These are phyloP conservation scores for Coenobita brevimanus DNA, from an alignment of 1,140 invertebrate genomes.

Conservation along the genomic window DNA sequence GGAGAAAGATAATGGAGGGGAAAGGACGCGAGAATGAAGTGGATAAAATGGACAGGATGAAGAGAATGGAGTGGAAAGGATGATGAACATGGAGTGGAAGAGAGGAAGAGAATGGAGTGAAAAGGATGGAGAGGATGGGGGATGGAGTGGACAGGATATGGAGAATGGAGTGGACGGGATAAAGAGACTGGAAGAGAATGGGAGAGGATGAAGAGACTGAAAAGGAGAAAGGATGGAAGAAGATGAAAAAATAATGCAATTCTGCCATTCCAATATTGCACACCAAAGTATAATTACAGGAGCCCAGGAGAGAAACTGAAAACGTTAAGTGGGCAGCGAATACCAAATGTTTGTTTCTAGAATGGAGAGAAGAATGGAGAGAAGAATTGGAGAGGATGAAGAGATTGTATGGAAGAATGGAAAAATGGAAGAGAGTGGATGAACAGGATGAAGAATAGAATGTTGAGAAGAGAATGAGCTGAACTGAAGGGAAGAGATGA, in stretches of 20 bases:
- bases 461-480: neutral
- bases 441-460: too few relatives aligned
- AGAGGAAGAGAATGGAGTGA: neutral
- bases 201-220: neutral
- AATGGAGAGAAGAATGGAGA: neutral
- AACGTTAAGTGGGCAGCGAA: too few relatives aligned
- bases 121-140: neutral
- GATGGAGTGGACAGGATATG: neutral
- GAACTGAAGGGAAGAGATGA: neutral
- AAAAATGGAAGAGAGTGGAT: too few relatives aligned
- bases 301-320: too few relatives aligned
- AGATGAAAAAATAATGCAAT: too few relatives aligned
- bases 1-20: too few relatives aligned
- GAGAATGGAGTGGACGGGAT: neutral
- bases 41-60: too few relatives aligned
- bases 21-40: too few relatives aligned
- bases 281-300: too few relatives aligned
- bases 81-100: neutral
- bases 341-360: too few relatives aligned
- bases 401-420: neutral
- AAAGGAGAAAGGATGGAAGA: too few relatives aligned
- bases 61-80: neutral
- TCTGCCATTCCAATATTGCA: too few relatives aligned
- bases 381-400: slow-evolving; percentile 1
- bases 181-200: neutral